Base-by-base conservation (phyloP, 1,140 invertebrate genomes). In the Ostrea denselamellosa region DNA sequence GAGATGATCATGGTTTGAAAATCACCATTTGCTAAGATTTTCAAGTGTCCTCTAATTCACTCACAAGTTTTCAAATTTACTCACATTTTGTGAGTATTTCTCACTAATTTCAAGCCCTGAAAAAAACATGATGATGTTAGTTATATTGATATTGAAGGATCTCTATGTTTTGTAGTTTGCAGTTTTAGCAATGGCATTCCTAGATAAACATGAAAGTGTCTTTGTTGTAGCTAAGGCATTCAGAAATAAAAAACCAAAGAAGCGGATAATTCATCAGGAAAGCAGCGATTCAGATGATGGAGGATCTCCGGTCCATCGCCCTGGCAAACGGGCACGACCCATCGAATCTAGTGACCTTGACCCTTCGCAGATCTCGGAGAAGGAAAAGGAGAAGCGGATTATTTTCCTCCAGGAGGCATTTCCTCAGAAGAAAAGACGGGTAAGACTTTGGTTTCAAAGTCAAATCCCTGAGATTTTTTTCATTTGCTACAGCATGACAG, bases 341-440 rank as follows among this genome's bases (percentile, higher is more conserved):
- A 25, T 87, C n/a, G 53, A 87, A 22, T 87, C 89, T 9, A 83
- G 68, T 85, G 82, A 88, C 56, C 68, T 86, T 83, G 87, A 71
- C 14, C 56, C 86, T 10, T 90, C 62, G 54, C 86, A 89, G 82
- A 89, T 86, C 86, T 71, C 68, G 12, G 68, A 71, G 14, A 25
- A 25, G 17, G 81, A 77, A 14, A 71, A 90, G 34, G 77, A 91
- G 77, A 88, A 90, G 65, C 89, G 85, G 84, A 86, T 92, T 3
- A 87, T 90, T 8, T 91, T 91, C 82, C 82, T 92, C 4, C 10
- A 71, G 34, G 92, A 89, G 25, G 91, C 90, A 84, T 92, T 89
- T 85, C 86, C 87, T 28, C 85, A 85, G 86, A 91, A 89, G 71
- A 86, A 89, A 56, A 85, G 88, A 56, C 87, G 89, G 88, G 92